Evolutionary conservation across 2,888 invertebrate species (phyloP), one percentile per base, ranked within the genome.

Genomic region (Griposia aprilina): DNA sequence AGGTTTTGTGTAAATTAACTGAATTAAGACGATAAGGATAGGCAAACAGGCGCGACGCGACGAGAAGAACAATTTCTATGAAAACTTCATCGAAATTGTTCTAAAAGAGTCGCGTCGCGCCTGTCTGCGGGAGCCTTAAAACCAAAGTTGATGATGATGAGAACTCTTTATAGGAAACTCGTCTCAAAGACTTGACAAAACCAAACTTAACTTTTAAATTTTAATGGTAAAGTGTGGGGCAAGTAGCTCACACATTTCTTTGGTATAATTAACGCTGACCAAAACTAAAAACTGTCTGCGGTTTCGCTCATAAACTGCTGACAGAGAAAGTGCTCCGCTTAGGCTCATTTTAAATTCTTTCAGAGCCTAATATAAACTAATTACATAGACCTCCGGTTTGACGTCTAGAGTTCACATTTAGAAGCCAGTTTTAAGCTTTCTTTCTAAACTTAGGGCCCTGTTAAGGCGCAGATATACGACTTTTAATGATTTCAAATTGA

Each of bases 321-420:
- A 62, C 50, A 10, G 41, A 72, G 72, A 72, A 74, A 77, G 26
- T 17, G 59, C 45, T 67, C 52, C n/a, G 41, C 48, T 68, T 62
- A 72, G 59, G 57, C 48, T 83, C 52, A 80, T 83, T 76, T 73
- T 23, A 74, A 67, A 71, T 78, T 78, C 45, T 70, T 81, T 84
- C 45, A 72, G 74, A 65, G 36, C 57, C 62, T 50, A 73, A 55
- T 73, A 66, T 73, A 74, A 74, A 69, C 65, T 74, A 77, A 74
- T 77, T 81, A 66, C 36, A 17, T 41, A 36, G 36, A 65, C 50
- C 23, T 63, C 11, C 15, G 20, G 65, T 77, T 57, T 68, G 73
- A 80, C 13, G 65, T 59, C 57, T 13, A 75, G 70, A 20, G n/a
- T 82, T 71, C n/a, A 78, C 3, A 52, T 62, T 70, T 57, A 57